Base-by-base conservation (phyloP, 2,888 invertebrate species). In the Thera obeliscata region DNA sequence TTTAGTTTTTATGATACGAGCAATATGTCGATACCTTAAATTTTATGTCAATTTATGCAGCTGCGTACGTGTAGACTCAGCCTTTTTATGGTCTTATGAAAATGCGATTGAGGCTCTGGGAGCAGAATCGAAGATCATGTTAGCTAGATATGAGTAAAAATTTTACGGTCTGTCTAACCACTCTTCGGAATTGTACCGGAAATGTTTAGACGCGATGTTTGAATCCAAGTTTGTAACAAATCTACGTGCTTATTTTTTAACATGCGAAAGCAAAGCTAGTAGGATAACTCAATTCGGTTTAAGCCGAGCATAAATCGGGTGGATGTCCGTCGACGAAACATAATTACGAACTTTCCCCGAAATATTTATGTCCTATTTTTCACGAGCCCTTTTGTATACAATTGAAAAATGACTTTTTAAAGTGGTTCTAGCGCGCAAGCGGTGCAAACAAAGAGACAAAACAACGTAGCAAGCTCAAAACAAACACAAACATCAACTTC, bases 11-110 rank as follows among this genome's bases (percentile, higher is more conserved):
- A 85, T 82, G 86, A 81, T 76, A 74, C 74, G 72, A 78, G 77
- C 74, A 76, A 83, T 84, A 85, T 83, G 85, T 79, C 78, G 80
- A 85, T 81, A 81, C 81, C 83, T 82, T 79, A 82, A 86, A 84
- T 89, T 89, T 87, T 86, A 88, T 85, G 85, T 79, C 85, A 83
- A 85, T 83, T 82, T 83, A 83, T 83, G 85, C 85, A 84, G 82
- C 83, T 82, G 83, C 76, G 80, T 78, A 79, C 79, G 79, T 76
- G 76, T 76, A 73, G 72, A 74, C 70, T 75, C 69, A 73, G 69
- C 71, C 77, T 76, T 73, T 80, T 80, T 81, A 80, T 80, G 70
- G 67, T 75, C 70, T 74, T 74, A 75, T 80, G 77, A 81, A 80
- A 79, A 76, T 79, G 80, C 80, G 79, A 75, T 77, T 73, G 70